Evolutionary conservation across 2,113 vertebrate genomes (phyloP).

Genomic region (Mohoua ochrocephala): DNA sequence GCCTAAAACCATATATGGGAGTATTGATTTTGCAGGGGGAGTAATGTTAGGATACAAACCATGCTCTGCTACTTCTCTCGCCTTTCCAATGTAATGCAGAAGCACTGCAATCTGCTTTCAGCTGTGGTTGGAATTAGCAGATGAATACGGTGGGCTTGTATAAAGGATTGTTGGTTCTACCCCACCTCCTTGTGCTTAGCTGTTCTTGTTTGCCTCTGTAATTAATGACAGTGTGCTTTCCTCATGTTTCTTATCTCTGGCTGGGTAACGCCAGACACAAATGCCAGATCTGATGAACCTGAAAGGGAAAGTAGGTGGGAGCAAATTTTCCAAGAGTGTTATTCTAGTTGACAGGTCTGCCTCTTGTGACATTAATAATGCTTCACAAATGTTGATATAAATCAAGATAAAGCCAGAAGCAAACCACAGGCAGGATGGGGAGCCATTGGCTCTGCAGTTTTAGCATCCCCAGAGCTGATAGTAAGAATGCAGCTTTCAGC

Average conservation of each 20-base stretch:
- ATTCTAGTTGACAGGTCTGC: constrained; percentile 51
- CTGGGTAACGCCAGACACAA: constrained; percentile 16
- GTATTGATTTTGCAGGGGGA: not conserved
- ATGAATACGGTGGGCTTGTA: not conserved
- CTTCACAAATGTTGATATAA: constrained; percentile 42
- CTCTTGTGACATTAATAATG: constrained; percentile 34
- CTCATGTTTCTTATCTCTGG: not conserved
- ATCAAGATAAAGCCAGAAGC: constrained; percentile 38
- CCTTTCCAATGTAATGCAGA: not conserved
- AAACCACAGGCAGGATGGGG: not conserved
- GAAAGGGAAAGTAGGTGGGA: constrained; percentile 34
- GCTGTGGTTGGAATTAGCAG: not conserved
- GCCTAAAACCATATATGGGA: not conserved
- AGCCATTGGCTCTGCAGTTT: not conserved
- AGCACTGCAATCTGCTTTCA: not conserved
- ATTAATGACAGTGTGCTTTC: constrained; percentile 28
- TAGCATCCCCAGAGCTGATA: not conserved
- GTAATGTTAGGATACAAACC: not conserved
- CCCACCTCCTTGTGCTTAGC: not conserved
- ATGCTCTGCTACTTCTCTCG: not conserved
- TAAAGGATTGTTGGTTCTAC: not conserved
- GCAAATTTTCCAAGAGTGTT: constrained; percentile 21
- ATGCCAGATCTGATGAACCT: constrained; percentile 41
- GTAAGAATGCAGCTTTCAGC: not conserved
- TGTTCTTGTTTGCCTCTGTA: not conserved